Conservation (phyloP, 2,888 invertebrate species). For the Plusia festucae region DNA sequence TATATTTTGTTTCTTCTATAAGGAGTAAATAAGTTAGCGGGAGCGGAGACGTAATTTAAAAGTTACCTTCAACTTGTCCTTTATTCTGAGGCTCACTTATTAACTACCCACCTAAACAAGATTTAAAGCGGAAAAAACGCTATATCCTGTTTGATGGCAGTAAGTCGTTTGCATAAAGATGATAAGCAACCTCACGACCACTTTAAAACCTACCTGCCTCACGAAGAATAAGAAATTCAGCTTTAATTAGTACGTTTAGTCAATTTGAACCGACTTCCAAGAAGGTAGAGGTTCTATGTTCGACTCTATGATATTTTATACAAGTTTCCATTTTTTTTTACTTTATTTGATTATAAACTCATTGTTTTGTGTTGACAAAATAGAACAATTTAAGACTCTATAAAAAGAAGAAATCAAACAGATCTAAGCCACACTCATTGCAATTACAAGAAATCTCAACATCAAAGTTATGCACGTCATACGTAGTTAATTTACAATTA, state of each 20-base stretch:
- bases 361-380: too few relatives aligned
- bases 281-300: too few relatives aligned
- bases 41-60: slow-evolving; percentile 85
- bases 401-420: neutral
- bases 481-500: neutral
- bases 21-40: slow-evolving; percentile 86
- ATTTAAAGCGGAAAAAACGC: slow-evolving; percentile 69
- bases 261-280: too few relatives aligned
- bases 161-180: slow-evolving; percentile 59
- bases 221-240: neutral
- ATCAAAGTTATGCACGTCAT: neutral
- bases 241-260: neutral
- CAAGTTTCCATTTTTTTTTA: too few relatives aligned
- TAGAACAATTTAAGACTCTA: too few relatives aligned
- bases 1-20: slow-evolving; percentile 87
- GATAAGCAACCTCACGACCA: slow-evolving; percentile 43
- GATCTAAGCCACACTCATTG: neutral
- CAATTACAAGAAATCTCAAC: neutral
- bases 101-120: slow-evolving; percentile 71
- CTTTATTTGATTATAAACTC: too few relatives aligned
- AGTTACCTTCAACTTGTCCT: slow-evolving; percentile 80
- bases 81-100: slow-evolving; percentile 71
- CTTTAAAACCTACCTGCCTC: slow-evolving; percentile 20
- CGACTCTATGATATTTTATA: too few relatives aligned
- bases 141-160: slow-evolving; percentile 67